Evolutionary conservation across 2,113 vertebrate species (phyloP).

Genomic region (Sorex araneus): DNA sequence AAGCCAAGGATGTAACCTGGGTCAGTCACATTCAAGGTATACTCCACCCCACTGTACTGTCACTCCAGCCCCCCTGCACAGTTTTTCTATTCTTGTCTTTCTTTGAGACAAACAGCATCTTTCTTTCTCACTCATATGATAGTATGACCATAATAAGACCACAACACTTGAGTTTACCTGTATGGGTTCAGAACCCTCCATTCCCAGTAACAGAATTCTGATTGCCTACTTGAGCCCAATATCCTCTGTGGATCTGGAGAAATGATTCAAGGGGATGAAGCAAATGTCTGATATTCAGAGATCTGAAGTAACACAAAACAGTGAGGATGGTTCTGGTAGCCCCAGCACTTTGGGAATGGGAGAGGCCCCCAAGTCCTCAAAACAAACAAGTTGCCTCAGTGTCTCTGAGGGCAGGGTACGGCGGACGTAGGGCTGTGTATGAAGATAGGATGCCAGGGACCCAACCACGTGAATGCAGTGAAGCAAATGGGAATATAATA

Average conservation of each 20-base stretch:
- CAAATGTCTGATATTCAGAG: no score
- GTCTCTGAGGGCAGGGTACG: neutral
- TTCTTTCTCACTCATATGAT: neutral
- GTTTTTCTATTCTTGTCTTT: constrained; percentile 13
- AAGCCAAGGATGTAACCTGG: no score
- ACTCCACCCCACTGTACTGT: no score
- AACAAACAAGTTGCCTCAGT: no score
- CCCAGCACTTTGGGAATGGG: no score
- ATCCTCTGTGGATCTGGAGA: neutral
- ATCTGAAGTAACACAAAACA: no score
- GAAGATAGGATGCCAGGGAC: neutral
- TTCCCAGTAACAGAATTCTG: neutral
- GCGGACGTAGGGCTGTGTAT: neutral
- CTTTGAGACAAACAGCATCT: constrained; percentile 24
- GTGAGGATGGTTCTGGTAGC: no score
- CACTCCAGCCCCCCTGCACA: neutral
- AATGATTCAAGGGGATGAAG: no score
- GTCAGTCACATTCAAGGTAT: no score
- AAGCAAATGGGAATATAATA: neutral
- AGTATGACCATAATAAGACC: neutral
- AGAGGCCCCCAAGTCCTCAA: no score
- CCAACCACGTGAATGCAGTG: neutral
- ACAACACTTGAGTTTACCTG: neutral
- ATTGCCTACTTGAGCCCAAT: neutral
- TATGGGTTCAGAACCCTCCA: neutral